Percentiles rank a stretch among this genome's conserved stretches.
Conservation (phyloP, 2,888 invertebrate species). For the Venusia cambrica region DNA sequence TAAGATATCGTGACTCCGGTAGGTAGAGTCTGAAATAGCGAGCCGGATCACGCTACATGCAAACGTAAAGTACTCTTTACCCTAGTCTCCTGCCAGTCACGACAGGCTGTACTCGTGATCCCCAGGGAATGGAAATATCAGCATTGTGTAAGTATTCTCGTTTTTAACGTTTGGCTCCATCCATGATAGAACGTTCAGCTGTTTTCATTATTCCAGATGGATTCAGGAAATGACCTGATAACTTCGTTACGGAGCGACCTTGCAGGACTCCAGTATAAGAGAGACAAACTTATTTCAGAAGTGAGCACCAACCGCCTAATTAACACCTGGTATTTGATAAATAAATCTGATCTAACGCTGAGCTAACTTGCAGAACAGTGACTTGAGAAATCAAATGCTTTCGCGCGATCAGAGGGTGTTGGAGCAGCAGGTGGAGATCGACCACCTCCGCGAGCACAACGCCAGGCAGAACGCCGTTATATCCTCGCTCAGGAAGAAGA, state of each 20-base stretch:
- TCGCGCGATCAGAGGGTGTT: slow-evolving; percentile 86
- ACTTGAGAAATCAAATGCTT: slow-evolving; percentile 86
- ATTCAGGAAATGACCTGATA: slow-evolving; percentile 84
- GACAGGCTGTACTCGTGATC: slow-evolving; percentile 45
- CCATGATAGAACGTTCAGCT: no score
- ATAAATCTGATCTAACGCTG: slow-evolving; percentile 2
- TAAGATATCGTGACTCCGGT: slow-evolving; percentile 66
- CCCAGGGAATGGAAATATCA: slow-evolving; percentile 20
- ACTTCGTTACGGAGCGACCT: slow-evolving; percentile 91
- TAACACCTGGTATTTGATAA: no score
- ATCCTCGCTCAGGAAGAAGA: slow-evolving; percentile 88
- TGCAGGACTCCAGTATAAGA: slow-evolving; percentile 91
- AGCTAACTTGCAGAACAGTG: slow-evolving; percentile 83
- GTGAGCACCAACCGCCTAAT: no score
- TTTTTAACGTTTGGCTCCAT: no score
- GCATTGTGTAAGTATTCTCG: slow-evolving; percentile 38
- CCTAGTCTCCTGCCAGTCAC: slow-evolving; percentile 63
- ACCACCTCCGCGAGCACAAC: slow-evolving; percentile 89
- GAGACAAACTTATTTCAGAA: slow-evolving; percentile 89
- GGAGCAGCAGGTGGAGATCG: slow-evolving; percentile 90
- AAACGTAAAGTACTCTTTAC: slow-evolving; percentile 51
- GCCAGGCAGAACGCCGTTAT: slow-evolving; percentile 91
- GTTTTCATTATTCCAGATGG: slow-evolving; percentile 65
- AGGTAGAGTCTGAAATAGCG: slow-evolving; percentile 58
- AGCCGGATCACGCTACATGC: slow-evolving; percentile 66